Percentiles rank a stretch among this genome's conserved stretches.
phyloP scores from a whole-genome alignment of 2,797 vertebrate species.

The Sylvilagus floridanus region DNA sequence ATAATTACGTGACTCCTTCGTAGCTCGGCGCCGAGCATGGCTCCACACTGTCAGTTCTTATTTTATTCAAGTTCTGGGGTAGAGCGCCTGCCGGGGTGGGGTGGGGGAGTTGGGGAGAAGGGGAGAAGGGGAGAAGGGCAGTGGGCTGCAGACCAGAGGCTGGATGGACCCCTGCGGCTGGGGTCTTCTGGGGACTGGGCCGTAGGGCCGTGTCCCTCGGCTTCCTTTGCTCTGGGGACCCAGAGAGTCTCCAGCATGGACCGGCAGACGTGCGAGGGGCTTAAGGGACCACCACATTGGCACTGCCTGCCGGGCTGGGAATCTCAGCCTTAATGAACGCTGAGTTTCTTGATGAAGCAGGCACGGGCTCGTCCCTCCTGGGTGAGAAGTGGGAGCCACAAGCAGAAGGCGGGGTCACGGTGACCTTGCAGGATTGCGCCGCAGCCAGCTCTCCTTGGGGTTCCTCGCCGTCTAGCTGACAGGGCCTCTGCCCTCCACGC shows the following conservation, averaged over 20 bases:
- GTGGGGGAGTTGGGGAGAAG: not conserved
- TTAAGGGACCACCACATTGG: not conserved
- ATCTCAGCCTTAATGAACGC: conserved; percentile 59
- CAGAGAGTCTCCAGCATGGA: not conserved
- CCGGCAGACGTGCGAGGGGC: not conserved
- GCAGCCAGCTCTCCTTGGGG: not conserved
- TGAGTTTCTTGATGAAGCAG: conserved; percentile 76
- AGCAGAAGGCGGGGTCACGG: not conserved
- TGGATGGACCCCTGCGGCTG: rapidly evolving
- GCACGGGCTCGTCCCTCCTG: not conserved
- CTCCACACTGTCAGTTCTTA: conserved; percentile 86
- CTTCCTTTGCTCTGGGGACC: not conserved
- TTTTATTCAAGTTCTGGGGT: conserved; percentile 80
- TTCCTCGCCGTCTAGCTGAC: not conserved
- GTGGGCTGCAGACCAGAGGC: not conserved
- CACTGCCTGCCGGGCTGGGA: not conserved
- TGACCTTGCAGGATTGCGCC: conserved; percentile 32
- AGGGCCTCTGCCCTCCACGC: rapidly evolving
- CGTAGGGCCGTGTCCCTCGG: rapidly evolving
- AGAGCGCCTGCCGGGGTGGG: rapidly evolving
- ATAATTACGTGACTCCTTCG: conserved; percentile 85
- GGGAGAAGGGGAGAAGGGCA: not conserved
- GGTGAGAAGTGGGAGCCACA: not conserved
- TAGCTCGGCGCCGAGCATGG: conserved; percentile 64
- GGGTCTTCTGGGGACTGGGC: not conserved